Base-by-base conservation (phyloP, 2,113 vertebrate species). In the Cyphomyrus plagiostoma region DNA sequence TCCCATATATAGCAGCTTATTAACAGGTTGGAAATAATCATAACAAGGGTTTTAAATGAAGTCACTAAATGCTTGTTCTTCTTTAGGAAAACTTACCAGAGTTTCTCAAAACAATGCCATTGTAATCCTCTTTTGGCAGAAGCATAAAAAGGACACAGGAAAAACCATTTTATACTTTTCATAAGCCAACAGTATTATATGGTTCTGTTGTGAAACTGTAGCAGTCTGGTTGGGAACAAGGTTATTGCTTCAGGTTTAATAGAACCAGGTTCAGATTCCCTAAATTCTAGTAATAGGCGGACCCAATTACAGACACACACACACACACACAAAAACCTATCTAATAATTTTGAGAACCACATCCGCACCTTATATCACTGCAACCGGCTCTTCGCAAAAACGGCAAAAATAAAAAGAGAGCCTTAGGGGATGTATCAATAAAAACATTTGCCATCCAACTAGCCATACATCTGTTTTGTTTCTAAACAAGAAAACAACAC, bases 401-500 rank as follows among this genome's bases (percentile, higher is more conserved):
- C 15, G 35, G 45, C 74, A 84, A 85, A 89, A 56, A 89, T 4
- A 23, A 6, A 48, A 10, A 23, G 39, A 9, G 10, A 26, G 77
- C 50, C 88, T 56, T 42, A 45, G 88, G 77, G 77, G 39, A 11
- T 6, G 19, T 62, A 21, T 89, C 35, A 89, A 46, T 85, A 85
- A 89, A 86, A 89, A 66, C 80, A 84, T 84, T 66, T 9, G 80
- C 89, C 89, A 83, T 83, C 88, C 19, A 23, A 7, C 80, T 45
- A 26, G 42, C 50, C 62, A 58, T 48, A 89, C 89, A 89, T 89
- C 77, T 48, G 77, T 56, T 89, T 89, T 84, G 89, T 62, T 84
- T 89, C 52, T 80, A 83, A 52, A 89, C 50, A 48, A 77, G 50
- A 89, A 89, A 83, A 84, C 49, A 85, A 48, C 89, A 89, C 77